Base-by-base conservation (phyloP, 64 coral and sea anemone genomes). In the Cladopsammia gracilis region DNA sequence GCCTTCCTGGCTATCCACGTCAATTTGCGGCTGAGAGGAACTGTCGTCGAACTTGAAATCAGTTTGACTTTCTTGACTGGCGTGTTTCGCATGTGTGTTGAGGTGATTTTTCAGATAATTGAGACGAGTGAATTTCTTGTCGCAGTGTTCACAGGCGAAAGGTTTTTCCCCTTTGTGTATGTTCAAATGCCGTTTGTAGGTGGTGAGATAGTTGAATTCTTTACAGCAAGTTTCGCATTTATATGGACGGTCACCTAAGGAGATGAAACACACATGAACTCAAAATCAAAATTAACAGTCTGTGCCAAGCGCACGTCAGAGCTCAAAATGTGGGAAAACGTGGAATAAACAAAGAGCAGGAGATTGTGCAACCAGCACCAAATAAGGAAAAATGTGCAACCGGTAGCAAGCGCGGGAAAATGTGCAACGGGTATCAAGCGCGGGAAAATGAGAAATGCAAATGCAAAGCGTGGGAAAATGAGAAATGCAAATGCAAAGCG, bases 121-220 rank as follows among this genome's bases (percentile, higher is more conserved):
- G 47, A 96, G 84, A n/a, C 97, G 91, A 1, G 97, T 99, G 44
- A 99, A 99, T 60, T 94, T 96, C 77, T 99, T 99, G 20, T 96
- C 97, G 25, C 97, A 99, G 25, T 91, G 91, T 19, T 96, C 85
- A 58, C 97, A 99, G 16, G 94, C 74, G 60, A 94, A 99, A 10
- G 97, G 97, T 81, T 96, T 96, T 44, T 96, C 94, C 46, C 97
- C 97, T 60, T 93, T 99, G 62, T 99, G 97, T 23, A 99, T 99
- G 83, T 99, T 99, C 25, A 96, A 92, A 53, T 99, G 97, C n/a
- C 97, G 94, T 89, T 99, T 99, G 84, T 99, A 99, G 5, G 97
- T 99, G 5, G 97, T 99, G 25, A 99, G 94, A 73, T 99, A 99
- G 62, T 99, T 99, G 65, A 99, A 99, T 83, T 99, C 94, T 25